Evolutionary conservation across 2,797 vertebrate genomes (phyloP).

Genomic region (Kryptopterus vitreolus): DNA sequence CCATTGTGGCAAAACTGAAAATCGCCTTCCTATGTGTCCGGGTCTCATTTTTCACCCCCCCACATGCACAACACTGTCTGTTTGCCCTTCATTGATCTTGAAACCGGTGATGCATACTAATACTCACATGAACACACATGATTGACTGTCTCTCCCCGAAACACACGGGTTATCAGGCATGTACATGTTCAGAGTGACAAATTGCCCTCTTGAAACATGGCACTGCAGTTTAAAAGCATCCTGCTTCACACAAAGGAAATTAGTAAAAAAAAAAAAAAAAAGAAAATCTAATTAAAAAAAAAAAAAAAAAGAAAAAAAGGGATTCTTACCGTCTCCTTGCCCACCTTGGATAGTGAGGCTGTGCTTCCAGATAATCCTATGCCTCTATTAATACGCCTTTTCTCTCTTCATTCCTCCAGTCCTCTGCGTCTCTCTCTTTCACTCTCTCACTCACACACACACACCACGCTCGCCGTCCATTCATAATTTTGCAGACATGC

Average conservation of each 20-base stretch:
- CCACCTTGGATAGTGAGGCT: slow-evolving; percentile 37
- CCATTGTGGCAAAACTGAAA: neutral
- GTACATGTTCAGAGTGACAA: neutral
- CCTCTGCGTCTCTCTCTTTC: slow-evolving; percentile 33
- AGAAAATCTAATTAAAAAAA: neutral
- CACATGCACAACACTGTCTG: neutral
- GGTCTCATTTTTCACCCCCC: neutral
- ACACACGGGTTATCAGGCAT: neutral
- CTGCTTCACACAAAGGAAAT: neutral
- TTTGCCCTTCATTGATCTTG: slow-evolving; percentile 41
- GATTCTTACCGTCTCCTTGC: slow-evolving; percentile 44
- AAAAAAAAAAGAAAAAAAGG: neutral
- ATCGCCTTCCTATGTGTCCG: neutral
- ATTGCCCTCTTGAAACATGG: neutral
- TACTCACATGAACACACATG: slow-evolving; percentile 15
- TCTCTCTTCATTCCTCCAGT: slow-evolving; percentile 62
- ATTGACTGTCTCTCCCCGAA: neutral
- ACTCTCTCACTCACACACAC: slow-evolving; percentile 36
- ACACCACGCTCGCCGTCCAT: slow-evolving; percentile 55
- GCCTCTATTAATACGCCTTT: slow-evolving; percentile 50
- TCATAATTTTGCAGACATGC: slow-evolving; percentile 65
- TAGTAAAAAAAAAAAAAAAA: neutral
- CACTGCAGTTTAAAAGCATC: neutral
- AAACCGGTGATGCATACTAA: slow-evolving; percentile 31
- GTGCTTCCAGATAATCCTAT: slow-evolving; percentile 47